Base-by-base conservation (phyloP, 2,113 vertebrate species). In the Thryonomys swinderianus region DNA sequence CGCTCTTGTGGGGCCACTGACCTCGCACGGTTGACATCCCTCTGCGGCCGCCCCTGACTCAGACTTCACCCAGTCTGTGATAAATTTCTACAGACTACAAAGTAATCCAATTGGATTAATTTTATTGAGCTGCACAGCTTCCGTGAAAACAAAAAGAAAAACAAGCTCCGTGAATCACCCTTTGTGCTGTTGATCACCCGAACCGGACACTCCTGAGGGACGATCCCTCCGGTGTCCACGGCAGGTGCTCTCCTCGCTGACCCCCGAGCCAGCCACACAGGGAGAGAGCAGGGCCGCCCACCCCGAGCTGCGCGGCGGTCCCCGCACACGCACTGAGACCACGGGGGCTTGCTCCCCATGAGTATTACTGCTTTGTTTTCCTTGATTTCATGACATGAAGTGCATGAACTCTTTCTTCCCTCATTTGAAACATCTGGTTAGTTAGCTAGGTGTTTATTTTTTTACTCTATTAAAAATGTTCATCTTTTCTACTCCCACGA, bases 391-490 rank as follows among this genome's bases (percentile, higher is more conserved):
- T 88, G 84, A 89, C 80, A 86, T 81, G 83, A 74, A 95, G 90
- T 80, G 25, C 42, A 76, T 88, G 69, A 95, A 85, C 74, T 91
- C 66, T 83, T 84, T 91, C 66, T 83, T 84, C n/a, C 66, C 42
- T 96, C 27, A 69, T 96, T 96, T 80, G 84, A 97, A 97, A 93
- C 89, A 94, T 88, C 74, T 96, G 86, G 82, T 94, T 83, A 90
- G 57, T 51, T 91, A 37, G 81, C 96, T 84, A 66, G 45, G 81
- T n/a, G 10, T 73, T 95, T 92, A 21, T 66, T 27, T n/a, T 80
- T 87, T 96, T 30, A 91, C 21, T 37, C 8, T 67, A 16, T 84
- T 91, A 81, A 95, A 96, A 92, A 34, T 40, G 12, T 48, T 74
- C 62, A 81, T 90, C 59, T 92, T 88, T 93, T 92, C n/a, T 85